phyloP scores from a whole-genome alignment of 2,888 invertebrate genomes.

The Orchestes rusci region DNA sequence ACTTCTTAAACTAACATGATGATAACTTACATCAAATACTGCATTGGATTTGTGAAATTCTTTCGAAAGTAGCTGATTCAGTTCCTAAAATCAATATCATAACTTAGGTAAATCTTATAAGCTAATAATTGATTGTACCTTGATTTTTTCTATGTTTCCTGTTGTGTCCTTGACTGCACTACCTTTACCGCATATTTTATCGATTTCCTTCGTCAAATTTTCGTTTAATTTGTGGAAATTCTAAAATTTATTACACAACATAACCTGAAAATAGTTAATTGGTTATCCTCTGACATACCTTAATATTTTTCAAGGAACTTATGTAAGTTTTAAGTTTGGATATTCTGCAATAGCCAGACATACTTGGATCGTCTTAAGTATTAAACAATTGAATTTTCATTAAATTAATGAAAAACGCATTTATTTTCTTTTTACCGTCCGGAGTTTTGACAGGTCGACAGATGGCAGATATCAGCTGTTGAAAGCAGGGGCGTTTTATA shows the following conservation, averaged over 20 bases:
- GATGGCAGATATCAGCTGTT: too few relatives aligned
- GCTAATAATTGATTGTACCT: too few relatives aligned
- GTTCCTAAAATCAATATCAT: slow-evolving; percentile 9
- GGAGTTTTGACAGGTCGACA: too few relatives aligned
- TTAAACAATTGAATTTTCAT: too few relatives aligned
- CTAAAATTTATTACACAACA: slow-evolving; percentile 10
- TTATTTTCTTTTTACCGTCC: too few relatives aligned
- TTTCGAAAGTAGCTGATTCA: slow-evolving; percentile 10
- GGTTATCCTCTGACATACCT: slow-evolving; percentile 10
- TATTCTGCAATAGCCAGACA: slow-evolving; percentile 18
- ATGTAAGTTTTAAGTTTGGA: slow-evolving; percentile 15
- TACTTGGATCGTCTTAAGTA: too few relatives aligned
- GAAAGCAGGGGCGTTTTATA: too few relatives aligned
- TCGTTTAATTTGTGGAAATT: slow-evolving; percentile 16
- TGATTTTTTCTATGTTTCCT: slow-evolving; percentile 6
- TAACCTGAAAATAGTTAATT: slow-evolving; percentile 9
- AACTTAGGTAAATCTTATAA: not conserved
- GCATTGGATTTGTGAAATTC: slow-evolving; percentile 7
- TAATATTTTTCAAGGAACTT: slow-evolving; percentile 14
- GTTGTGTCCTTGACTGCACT: not conserved
- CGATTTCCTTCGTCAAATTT: slow-evolving; percentile 10
- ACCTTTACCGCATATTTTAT: slow-evolving; percentile 10
- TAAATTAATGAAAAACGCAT: too few relatives aligned
- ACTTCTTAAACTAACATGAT: not conserved
- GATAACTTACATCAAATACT: slow-evolving; percentile 9